phyloP scores from a whole-genome alignment of 1,140 invertebrate genomes.

The Palaemon carinicauda region DNA sequence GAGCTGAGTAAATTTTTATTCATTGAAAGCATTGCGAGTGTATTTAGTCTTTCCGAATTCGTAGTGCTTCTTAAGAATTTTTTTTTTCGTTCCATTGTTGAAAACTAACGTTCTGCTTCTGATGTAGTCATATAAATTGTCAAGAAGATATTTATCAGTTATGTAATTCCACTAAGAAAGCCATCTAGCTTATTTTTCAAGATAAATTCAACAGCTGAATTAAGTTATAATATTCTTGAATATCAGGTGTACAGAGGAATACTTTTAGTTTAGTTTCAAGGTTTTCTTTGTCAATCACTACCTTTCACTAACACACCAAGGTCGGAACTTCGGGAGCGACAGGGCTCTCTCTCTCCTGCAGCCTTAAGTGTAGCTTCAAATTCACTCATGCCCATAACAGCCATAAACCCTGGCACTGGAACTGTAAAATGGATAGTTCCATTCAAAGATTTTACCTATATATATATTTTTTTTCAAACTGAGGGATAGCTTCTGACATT shows the following conservation, averaged over 20 bases:
- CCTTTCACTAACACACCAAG: too few relatives aligned
- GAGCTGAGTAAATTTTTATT: not conserved
- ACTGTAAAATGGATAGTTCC: too few relatives aligned
- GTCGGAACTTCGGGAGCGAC: too few relatives aligned
- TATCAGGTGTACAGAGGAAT: slow-evolving; percentile 42
- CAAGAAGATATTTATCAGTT: slow-evolving; percentile 48
- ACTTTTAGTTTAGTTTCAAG: slow-evolving; percentile 52
- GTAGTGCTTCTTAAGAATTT: slow-evolving; percentile 33
- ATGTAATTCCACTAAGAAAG: slow-evolving; percentile 44
- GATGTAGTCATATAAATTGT: slow-evolving; percentile 46
- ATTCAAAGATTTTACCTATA: too few relatives aligned
- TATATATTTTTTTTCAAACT: too few relatives aligned
- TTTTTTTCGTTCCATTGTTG: slow-evolving; percentile 47
- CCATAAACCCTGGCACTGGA: too few relatives aligned
- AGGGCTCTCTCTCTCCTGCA: too few relatives aligned
- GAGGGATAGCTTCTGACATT: too few relatives aligned
- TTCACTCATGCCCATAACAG: too few relatives aligned
- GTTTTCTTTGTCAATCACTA: slow-evolving; percentile 51
- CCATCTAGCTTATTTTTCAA: slow-evolving; percentile 23
- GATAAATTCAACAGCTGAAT: slow-evolving; percentile 21
- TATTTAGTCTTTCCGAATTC: slow-evolving; percentile 22
- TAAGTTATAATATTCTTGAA: too few relatives aligned
- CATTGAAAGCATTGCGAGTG: slow-evolving; percentile 50
- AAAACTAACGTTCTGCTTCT: slow-evolving; percentile 49
- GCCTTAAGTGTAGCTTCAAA: too few relatives aligned